Conservation (phyloP, 2,113 vertebrate species). For the Erinaceus europaeus region DNA sequence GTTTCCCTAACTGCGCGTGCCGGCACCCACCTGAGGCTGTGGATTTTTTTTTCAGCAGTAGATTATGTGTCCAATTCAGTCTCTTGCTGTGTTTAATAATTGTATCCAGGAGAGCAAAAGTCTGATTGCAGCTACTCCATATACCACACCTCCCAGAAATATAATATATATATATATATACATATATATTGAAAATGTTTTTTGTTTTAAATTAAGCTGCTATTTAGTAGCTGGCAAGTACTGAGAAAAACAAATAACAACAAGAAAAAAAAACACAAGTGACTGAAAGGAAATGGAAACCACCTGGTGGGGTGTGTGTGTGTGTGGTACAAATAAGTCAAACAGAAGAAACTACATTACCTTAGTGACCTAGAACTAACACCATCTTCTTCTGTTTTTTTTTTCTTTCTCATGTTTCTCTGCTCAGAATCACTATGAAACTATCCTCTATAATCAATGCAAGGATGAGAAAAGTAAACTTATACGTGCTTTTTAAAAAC, state of each 20-base stretch:
- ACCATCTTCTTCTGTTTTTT: not conserved
- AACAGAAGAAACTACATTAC: not conserved
- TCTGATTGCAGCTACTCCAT: too few species aligned
- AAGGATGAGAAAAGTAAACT: not conserved
- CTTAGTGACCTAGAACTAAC: not conserved
- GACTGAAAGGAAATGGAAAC: not conserved
- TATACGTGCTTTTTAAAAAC: not conserved
- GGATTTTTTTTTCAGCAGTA: too few species aligned
- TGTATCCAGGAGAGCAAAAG: too few species aligned
- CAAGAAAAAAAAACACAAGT: not conserved
- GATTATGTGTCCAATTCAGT: too few species aligned
- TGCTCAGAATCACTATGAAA: not conserved
- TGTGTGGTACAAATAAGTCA: not conserved
- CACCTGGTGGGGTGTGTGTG: too few species aligned
- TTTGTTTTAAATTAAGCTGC: conserved; percentile 33
- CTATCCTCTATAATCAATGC: not conserved
- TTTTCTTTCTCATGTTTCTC: not conserved
- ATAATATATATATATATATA: too few species aligned
- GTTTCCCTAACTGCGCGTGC: too few species aligned
- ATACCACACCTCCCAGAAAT: too few species aligned
- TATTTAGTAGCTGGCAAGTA: not conserved
- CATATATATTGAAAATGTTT: too few species aligned
- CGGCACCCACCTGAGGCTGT: too few species aligned
- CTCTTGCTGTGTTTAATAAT: too few species aligned
- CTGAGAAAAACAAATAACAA: not conserved